These are phyloP conservation scores for Tolypeutes matacus DNA, from an alignment of 2,797 vertebrate species.

Conservation along the genomic window DNA sequence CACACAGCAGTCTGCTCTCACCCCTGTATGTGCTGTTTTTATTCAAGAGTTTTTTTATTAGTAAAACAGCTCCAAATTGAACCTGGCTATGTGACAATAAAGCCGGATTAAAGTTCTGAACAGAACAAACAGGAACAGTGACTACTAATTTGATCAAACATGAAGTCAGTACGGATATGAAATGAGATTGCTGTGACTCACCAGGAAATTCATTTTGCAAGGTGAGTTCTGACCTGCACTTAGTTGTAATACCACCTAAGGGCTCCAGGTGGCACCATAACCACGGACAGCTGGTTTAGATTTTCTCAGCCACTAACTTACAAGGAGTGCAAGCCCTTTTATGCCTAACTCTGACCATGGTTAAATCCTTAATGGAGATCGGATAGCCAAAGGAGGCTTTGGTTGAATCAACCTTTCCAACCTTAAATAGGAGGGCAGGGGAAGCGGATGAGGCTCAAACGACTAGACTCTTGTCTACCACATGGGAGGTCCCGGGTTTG, in stretches of 20 bases:
- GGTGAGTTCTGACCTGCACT: neutral
- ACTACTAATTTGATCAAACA: neutral
- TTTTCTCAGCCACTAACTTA: neutral
- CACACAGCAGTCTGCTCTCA: neutral
- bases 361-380: neutral
- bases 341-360: neutral
- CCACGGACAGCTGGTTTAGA: neutral
- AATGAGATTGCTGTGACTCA: neutral
- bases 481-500: too few species aligned
- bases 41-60: neutral
- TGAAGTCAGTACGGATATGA: neutral
- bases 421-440: neutral
- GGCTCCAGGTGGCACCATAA: constrained; percentile 68
- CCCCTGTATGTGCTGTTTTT: neutral
- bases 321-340: neutral
- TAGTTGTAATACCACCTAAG: neutral
- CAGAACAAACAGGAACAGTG: constrained; percentile 17
- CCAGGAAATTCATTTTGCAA: constrained; percentile 65
- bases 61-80: constrained; percentile 12
- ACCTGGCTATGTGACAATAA: neutral
- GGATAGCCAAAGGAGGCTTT: neutral
- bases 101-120: neutral
- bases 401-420: neutral
- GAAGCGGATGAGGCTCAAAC: too few species aligned
- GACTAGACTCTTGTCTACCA: too few species aligned